These are phyloP conservation scores for Diadromus collaris DNA, from an alignment of 2,888 invertebrate species.

Conservation along the genomic window DNA sequence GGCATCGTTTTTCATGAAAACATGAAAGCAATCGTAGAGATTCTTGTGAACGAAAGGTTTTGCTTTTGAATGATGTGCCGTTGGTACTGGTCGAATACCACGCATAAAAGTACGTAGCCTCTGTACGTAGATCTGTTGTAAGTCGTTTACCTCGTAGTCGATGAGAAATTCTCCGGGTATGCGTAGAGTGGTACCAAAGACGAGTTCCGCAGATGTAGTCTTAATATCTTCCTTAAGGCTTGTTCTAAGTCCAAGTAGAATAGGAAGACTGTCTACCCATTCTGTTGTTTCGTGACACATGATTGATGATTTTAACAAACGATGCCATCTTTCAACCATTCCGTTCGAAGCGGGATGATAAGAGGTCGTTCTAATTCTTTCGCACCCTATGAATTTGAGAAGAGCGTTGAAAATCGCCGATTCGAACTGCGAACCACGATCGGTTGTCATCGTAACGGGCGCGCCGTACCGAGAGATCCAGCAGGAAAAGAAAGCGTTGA, in stretches of 20 bases:
- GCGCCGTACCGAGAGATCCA: slow-evolving; percentile 18
- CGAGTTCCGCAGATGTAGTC: background rate
- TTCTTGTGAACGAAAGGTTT: slow-evolving; percentile 18
- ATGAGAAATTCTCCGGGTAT: background rate
- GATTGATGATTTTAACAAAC: background rate
- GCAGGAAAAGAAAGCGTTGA: background rate
- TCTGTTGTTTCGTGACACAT: background rate
- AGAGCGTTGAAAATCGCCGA: slow-evolving; percentile 14
- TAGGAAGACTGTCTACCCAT: slow-evolving; percentile 61
- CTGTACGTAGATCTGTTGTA: slow-evolving; percentile 2
- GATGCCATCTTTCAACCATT: background rate
- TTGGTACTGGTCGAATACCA: background rate
- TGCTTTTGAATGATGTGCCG: slow-evolving; percentile 6
- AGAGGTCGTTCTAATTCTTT: background rate
- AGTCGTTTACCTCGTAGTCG: slow-evolving; percentile 8
- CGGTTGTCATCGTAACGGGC: slow-evolving; percentile 9
- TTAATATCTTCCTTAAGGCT: slow-evolving; percentile 51
- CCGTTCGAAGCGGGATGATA: slow-evolving; percentile 1
- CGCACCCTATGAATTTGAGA: background rate
- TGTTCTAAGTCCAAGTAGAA: slow-evolving; percentile 57
- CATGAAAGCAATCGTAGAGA: background rate
- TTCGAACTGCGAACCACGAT: slow-evolving; percentile 18
- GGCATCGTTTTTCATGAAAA: background rate
- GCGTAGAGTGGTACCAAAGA: background rate
- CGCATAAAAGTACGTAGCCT: background rate